Base-by-base conservation (phyloP, 2,888 invertebrate genomes). In the Cosmia pyralina region DNA sequence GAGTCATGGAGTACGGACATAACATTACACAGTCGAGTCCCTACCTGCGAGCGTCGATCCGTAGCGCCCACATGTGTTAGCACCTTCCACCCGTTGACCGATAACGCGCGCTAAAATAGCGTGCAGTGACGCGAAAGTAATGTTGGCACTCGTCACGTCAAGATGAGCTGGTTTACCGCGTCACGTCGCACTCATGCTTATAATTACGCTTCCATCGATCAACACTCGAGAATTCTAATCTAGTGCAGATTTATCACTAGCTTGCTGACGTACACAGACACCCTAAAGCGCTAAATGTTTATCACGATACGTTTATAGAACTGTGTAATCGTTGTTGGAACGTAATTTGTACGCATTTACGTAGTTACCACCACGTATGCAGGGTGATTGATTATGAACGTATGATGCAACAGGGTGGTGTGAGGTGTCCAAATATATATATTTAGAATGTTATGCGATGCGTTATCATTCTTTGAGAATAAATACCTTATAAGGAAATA, bases 161-260 rank as follows among this genome's bases (percentile, higher is more conserved):
- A 79, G 72, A 83, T 83, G 85, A 87, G 81, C 79, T 79, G 85
- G 84, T 83, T 77, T 68, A 79, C 82, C 87, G 85, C 92, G 91
- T 92, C 93, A 92, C 86, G 78, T 81, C 83, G 85, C 86, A 90
- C 91, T 93, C 93, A 93, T 90, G 87, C 89, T 91, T 94, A 93
- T 94, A 94, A 94, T 94, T 93, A 93, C 92, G 88, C 86, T 86
- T 85, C 83, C 84, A 89, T 86, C 84, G 83, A 86, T 86, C 83
- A 88, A 89, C 91, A 92, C 93, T 93, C 90, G 90, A 93, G 67
- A 91, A 92, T 88, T 91, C 89, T 92, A 93, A 92, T 93, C 91
- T 92, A 85, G 85, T 82, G 73, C 87, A 91, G 89, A 93, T 92
- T 93, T 92, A 94, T 94, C 92, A 94, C 87, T 71, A 48, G 81